phyloP scores from a whole-genome alignment of 1,140 invertebrate species.

The Acromyrmex heyeri region DNA sequence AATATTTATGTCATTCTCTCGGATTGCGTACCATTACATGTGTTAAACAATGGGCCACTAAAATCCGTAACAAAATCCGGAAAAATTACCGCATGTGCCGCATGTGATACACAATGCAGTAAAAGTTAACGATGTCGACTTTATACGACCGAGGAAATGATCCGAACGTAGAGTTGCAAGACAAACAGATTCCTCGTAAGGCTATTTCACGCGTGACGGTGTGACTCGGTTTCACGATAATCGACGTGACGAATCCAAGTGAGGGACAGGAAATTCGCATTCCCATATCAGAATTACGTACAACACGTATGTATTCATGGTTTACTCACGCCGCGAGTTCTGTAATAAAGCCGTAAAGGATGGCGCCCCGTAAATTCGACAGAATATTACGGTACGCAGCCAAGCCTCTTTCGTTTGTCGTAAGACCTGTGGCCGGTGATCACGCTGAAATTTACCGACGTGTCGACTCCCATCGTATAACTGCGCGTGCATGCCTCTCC shows the following conservation, averaged over 20 bases:
- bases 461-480: constrained; percentile 73
- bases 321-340: constrained; percentile 65
- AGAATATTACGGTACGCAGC: constrained; percentile 77
- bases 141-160: constrained; percentile 28
- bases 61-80: not conserved
- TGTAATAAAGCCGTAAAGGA: constrained; percentile 81
- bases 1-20: not conserved
- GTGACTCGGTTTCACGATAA: constrained; percentile 25
- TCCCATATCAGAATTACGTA: too few species aligned
- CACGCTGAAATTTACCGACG: constrained; percentile 79
- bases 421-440: constrained; percentile 75
- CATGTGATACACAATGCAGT: not conserved
- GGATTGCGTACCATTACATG: not conserved
- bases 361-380: constrained; percentile 79
- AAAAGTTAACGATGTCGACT: constrained; percentile 47
- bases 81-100: not conserved
- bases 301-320: constrained; percentile 30
- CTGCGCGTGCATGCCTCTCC: constrained; percentile 30
- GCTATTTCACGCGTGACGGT: constrained; percentile 20
- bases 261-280: constrained; percentile 10
- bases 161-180: not conserved
- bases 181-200: constrained; percentile 12
- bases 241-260: constrained; percentile 27
- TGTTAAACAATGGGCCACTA: constrained; percentile 7
- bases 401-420: constrained; percentile 72